Evolutionary conservation across 2,113 vertebrate species (phyloP).

Genomic region (Lucifuga dentata): DNA sequence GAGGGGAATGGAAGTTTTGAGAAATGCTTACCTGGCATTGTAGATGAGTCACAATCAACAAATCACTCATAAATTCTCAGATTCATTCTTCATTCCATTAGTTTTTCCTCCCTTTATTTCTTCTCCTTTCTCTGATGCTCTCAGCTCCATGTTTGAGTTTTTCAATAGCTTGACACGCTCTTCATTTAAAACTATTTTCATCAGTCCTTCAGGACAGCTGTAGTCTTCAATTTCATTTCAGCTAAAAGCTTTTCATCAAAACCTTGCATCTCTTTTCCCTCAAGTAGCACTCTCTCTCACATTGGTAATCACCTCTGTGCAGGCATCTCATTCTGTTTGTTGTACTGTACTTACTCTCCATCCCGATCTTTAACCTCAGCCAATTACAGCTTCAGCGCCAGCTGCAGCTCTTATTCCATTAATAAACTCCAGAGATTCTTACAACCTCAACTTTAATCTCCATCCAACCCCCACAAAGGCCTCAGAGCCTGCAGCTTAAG

Average conservation of each 20-base stretch:
- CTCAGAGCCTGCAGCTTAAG: conserved; percentile 9
- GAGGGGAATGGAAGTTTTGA: conserved; percentile 38
- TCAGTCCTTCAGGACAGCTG: background rate
- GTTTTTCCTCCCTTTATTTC: background rate
- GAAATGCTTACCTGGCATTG: conserved; percentile 21
- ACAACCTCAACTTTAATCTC: background rate
- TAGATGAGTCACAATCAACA: conserved; percentile 43
- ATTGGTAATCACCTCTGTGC: conserved; percentile 10
- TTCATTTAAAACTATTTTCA: conserved; percentile 25
- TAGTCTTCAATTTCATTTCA: background rate
- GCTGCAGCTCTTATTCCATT: conserved; percentile 12
- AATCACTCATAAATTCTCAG: conserved; percentile 29
- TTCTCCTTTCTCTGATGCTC: background rate
- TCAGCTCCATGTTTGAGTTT: conserved; percentile 2
- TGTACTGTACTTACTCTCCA: background rate
- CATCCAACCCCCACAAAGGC: conserved; percentile 1
- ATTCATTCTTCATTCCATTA: conserved; percentile 18
- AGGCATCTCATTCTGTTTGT: conserved; percentile 1
- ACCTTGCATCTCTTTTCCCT: conserved; percentile 1
- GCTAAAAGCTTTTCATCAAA: conserved; percentile 9
- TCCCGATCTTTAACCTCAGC: conserved; percentile 25
- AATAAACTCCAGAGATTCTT: conserved; percentile 28
- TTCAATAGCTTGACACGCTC: conserved; percentile 16
- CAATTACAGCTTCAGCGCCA: conserved; percentile 18
- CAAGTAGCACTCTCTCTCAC: background rate